A percentile compares a stretch with the other conserved stretches of the same genome.
Conservation (phyloP, 2,797 vertebrate species). For the Eutrigla gurnardus region DNA sequence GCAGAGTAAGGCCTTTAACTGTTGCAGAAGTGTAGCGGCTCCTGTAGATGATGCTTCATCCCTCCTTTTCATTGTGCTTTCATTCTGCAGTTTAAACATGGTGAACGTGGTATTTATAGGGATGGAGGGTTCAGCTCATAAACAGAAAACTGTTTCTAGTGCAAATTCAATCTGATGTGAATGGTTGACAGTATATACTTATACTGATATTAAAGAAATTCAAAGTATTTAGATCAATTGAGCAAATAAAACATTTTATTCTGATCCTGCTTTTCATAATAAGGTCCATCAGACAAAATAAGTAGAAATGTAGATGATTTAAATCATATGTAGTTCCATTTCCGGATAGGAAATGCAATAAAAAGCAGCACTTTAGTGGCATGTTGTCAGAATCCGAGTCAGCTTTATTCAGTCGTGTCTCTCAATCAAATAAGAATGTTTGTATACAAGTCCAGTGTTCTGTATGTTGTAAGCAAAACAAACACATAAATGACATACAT, state of each 20-base stretch:
- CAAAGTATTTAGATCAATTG: background rate
- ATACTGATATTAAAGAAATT: background rate
- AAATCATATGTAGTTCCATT: background rate
- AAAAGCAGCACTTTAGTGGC: background rate
- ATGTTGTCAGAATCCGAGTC: too few relatives aligned
- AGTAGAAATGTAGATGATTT: too few relatives aligned
- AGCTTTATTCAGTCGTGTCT: too few relatives aligned
- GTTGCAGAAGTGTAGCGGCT: background rate
- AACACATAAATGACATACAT: too few relatives aligned
- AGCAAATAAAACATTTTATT: background rate
- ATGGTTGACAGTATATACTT: too few relatives aligned
- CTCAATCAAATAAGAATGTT: too few relatives aligned
- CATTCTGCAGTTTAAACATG: too few relatives aligned
- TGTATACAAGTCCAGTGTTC: too few relatives aligned
- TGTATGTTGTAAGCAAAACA: too few relatives aligned
- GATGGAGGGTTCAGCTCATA: too few relatives aligned
- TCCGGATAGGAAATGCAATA: background rate
- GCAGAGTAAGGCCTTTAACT: constrained; percentile 82
- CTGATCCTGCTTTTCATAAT: background rate
- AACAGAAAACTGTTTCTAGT: background rate
- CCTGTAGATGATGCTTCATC: background rate
- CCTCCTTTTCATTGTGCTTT: background rate
- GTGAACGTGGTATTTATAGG: background rate
- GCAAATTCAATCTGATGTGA: background rate
- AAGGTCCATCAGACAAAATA: background rate